Evolutionary conservation across 30 jellyfish, hydroid and myxozoan genomes (phyloP).

Genomic region (Morbakka virulenta): DNA sequence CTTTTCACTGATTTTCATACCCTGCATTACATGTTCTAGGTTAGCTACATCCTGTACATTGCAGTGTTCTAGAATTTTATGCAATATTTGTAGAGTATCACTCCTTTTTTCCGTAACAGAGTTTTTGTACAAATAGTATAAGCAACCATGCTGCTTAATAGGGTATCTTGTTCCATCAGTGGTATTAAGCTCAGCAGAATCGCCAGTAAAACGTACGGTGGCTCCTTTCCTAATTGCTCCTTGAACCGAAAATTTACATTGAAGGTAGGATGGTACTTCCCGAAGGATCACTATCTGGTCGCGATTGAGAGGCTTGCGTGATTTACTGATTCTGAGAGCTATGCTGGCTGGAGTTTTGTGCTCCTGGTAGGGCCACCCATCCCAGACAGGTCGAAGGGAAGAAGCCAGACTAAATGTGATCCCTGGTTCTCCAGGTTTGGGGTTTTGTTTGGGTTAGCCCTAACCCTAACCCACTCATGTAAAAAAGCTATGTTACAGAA

Average conservation of each 20-base stretch:
- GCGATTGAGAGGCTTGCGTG: no score
- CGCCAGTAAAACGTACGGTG: neutral
- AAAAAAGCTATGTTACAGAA: no score
- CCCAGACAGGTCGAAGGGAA: no score
- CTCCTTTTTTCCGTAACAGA: constrained; percentile 4
- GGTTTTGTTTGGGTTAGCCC: no score
- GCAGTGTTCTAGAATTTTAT: constrained; percentile 52
- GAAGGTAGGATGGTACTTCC: constrained; percentile 59
- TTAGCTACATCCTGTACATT: constrained; percentile 19
- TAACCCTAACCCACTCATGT: constrained; percentile 3
- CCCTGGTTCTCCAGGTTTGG: constrained; percentile 32
- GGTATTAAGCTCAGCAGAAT: constrained; percentile 36
- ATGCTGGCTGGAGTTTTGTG: no score
- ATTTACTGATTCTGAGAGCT: no score
- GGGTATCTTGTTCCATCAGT: constrained; percentile 38
- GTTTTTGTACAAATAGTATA: constrained; percentile 38
- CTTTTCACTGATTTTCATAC: constrained; percentile 39
- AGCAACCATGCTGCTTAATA: constrained; percentile 45
- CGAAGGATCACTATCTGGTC: constrained; percentile 55
- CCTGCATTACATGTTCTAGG: constrained; percentile 32
- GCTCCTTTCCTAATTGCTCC: constrained; percentile 66
- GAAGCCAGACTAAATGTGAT: constrained; percentile 52
- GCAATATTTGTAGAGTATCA: constrained; percentile 42
- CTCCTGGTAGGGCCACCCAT: no score
- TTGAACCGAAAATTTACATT: constrained; percentile 54